Evolutionary conservation across 37 sponge, comb jelly and placozoan genomes (phyloP).

Genomic region (Hexactinellida sp.): DNA sequence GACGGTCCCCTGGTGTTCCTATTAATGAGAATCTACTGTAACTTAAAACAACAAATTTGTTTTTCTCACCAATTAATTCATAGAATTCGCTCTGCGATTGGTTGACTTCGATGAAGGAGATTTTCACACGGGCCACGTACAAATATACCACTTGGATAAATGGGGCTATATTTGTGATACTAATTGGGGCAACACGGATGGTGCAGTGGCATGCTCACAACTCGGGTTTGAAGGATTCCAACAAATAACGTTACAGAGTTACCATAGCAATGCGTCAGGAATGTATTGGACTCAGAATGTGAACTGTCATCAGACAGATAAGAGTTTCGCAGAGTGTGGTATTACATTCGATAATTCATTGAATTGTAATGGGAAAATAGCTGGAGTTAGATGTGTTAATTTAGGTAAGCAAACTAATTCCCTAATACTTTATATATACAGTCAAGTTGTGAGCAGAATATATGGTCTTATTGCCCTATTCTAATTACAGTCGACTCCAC

Average conservation of each 20-base stretch:
- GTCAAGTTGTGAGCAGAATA: too few species aligned
- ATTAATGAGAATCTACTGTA: too few species aligned
- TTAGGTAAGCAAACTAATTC: neutral
- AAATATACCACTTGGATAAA: neutral
- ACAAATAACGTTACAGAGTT: neutral
- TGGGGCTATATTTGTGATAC: slow-evolving; percentile 39
- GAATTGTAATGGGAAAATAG: neutral
- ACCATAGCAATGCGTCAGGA: neutral
- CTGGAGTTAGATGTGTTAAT: neutral
- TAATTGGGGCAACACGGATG: slow-evolving; percentile 25
- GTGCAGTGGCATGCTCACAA: neutral
- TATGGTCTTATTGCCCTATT: too few species aligned
- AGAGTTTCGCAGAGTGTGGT: neutral
- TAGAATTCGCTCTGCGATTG: neutral
- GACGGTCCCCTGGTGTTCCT: too few species aligned
- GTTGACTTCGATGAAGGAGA: neutral
- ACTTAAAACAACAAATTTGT: neutral
- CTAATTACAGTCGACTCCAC: too few species aligned
- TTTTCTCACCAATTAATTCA: neutral
- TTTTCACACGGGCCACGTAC: neutral
- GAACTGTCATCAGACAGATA: neutral
- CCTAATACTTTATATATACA: too few species aligned
- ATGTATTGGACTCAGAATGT: neutral
- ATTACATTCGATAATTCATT: neutral
- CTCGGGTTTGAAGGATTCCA: neutral